Conservation (phyloP, 2,888 invertebrate species). For the Cosmia trapezina region DNA sequence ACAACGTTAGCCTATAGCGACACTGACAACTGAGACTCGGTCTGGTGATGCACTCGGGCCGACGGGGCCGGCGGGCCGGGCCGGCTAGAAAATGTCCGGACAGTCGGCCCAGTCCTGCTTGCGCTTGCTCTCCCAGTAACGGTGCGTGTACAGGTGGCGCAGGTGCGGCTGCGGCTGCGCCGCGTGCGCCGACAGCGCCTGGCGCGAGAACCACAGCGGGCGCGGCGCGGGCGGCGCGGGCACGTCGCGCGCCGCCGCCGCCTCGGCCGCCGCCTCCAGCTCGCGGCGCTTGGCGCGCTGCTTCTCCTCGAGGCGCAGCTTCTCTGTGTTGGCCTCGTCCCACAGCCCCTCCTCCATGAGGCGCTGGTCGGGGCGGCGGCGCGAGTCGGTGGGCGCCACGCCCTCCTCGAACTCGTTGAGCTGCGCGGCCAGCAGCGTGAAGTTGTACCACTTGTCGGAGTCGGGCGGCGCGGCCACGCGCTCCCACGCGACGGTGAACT, state of each 20-base stretch:
- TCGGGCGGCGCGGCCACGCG: constrained; percentile 93
- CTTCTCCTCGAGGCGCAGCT: constrained; percentile 97
- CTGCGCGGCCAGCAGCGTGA: constrained; percentile 98
- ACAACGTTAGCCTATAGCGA: constrained; percentile 50
- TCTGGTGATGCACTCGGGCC: constrained; percentile 35
- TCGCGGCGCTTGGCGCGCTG: constrained; percentile 95
- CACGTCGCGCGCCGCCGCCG: constrained; percentile 91
- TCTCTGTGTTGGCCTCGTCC: constrained; percentile 97
- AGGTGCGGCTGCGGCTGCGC: constrained; percentile 84
- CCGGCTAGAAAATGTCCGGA: constrained; percentile 96
- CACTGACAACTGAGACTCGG: constrained; percentile 51
- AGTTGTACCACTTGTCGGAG: constrained; percentile 95
- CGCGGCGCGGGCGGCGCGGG: constrained; percentile 92
- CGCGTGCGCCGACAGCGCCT: constrained; percentile 92
- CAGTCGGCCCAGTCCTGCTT: constrained; percentile 96
- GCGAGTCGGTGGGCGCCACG: constrained; percentile 98
- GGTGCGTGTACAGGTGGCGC: constrained; percentile 95
- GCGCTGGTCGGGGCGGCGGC: constrained; percentile 98
- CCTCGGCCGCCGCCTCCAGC: constrained; percentile 95
- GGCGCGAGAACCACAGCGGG: constrained; percentile 97
- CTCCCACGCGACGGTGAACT: constrained; percentile 96
- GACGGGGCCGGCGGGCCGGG: not conserved
- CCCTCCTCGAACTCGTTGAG: constrained; percentile 98
- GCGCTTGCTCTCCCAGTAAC: constrained; percentile 98
- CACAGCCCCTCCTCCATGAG: constrained; percentile 98